Percentiles rank a stretch among this genome's conserved stretches.
phyloP scores from a whole-genome alignment of 2,113 vertebrate genomes.

The Cisticola juncidis region DNA sequence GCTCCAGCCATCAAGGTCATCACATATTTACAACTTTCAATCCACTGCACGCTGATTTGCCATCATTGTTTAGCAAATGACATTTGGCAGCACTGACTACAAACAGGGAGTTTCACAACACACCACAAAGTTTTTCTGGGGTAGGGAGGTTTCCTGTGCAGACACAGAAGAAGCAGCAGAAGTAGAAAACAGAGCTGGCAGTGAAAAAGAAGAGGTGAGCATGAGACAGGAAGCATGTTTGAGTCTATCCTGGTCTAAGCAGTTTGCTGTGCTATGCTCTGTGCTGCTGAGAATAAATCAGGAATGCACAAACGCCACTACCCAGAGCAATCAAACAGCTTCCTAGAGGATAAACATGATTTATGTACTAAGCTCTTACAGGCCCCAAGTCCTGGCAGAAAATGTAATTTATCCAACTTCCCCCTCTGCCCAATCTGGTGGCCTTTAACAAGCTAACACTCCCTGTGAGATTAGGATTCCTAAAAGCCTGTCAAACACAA shows the following conservation, averaged over 20 bases:
- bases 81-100: background rate
- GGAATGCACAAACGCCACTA: background rate
- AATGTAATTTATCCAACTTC: background rate
- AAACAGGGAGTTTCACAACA: background rate
- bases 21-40: background rate
- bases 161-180: background rate
- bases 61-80: background rate
- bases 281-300: background rate
- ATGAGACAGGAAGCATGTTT: background rate
- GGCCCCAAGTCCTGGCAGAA: background rate
- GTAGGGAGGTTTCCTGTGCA: background rate
- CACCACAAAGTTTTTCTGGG: background rate
- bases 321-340: background rate
- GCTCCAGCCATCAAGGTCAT: background rate
- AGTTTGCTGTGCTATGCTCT: background rate
- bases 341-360: background rate
- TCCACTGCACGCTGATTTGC: rapidly evolving
- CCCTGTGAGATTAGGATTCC: background rate
- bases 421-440: background rate
- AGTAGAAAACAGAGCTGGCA: background rate
- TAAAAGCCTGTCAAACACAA: background rate
- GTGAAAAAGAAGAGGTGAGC: background rate
- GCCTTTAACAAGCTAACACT: background rate
- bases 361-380: background rate
- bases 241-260: background rate